Conservation (phyloP, 2,888 invertebrate genomes). For the Andrena trimmerana region DNA sequence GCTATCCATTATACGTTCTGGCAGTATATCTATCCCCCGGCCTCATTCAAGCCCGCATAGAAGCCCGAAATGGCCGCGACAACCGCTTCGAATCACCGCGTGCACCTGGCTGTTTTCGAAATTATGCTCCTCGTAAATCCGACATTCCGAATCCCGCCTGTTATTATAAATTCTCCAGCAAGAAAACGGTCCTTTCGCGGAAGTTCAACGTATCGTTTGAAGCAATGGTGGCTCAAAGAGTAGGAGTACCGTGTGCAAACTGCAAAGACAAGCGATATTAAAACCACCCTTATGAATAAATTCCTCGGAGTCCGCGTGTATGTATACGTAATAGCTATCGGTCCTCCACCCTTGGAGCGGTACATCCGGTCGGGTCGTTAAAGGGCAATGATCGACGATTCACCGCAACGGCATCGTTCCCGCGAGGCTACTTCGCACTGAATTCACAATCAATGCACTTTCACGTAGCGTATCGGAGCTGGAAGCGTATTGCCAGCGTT, state of each 20-base stretch:
- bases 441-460: slow-evolving; percentile 67
- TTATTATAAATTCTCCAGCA: not conserved
- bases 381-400: slow-evolving; percentile 68
- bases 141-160: not conserved
- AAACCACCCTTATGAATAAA: slow-evolving; percentile 11
- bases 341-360: slow-evolving; percentile 30
- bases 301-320: not conserved
- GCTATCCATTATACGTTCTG: slow-evolving; percentile 67
- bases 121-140: slow-evolving; percentile 32
- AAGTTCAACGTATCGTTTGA: not conserved
- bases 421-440: slow-evolving; percentile 61
- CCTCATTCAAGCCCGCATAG: slow-evolving; percentile 43
- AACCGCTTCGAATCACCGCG: slow-evolving; percentile 46
- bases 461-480: slow-evolving; percentile 36
- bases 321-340: slow-evolving; percentile 32
- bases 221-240: not conserved
- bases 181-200: not conserved
- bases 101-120: slow-evolving; percentile 25
- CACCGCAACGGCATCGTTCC: slow-evolving; percentile 53
- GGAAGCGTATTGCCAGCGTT: slow-evolving; percentile 32
- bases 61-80: slow-evolving; percentile 53
- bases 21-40: slow-evolving; percentile 60
- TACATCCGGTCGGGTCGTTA: slow-evolving; percentile 55
- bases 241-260: too few relatives aligned
- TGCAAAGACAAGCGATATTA: not conserved